Base-by-base conservation (phyloP, 2,113 vertebrate genomes). In the Xiphophorus maculatus region DNA sequence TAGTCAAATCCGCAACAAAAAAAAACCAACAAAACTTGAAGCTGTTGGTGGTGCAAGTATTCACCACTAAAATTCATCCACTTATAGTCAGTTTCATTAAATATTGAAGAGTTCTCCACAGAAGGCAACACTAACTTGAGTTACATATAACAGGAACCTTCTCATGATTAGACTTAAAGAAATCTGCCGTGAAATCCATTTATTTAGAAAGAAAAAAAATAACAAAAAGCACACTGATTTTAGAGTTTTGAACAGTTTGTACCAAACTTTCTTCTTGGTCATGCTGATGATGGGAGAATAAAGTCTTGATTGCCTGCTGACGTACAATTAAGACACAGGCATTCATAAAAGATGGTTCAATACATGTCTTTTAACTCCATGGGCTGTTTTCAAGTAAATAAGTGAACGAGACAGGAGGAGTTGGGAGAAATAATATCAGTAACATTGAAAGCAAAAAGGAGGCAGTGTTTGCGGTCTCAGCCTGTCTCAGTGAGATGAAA, bases 401-500 rank as follows among this genome's bases (percentile, higher is more conserved):
- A 44, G 63, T 48, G 27, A 25, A 37, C 35, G 13, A 3, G 7
- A 75, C 3, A 13, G 33, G 12, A 66, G 51, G 30, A 25, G 40
- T 54, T 22, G 63, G 33, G n/a, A 37, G 44, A 65, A 66, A 22
- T 13, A 66, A 58, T 30, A n/a, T 74, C 25, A 44, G 29, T 35
- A 74, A 33, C 54, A 3, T 1, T 64, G 51, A 62, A 78, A 73
- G 75, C 75, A 69, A 72, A 77, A n/a, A 67, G 64, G 77, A 78
- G 75, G 69, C 73, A 84, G 66, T 65, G 64, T 82, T 63, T 72
- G 54, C 37, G 27, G 66, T 67, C 17, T 30, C 11, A 25, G 27
- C 54, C 30, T 15, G 40, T 28, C 69, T 75, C 66, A 42, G 29
- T 61, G 44, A 73, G 25, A 60, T 44, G 63, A 71, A 40, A 76